Evolutionary conservation across 2,888 invertebrate species (phyloP), one percentile per base, ranked within the genome.

Genomic region (Noctua janthe): DNA sequence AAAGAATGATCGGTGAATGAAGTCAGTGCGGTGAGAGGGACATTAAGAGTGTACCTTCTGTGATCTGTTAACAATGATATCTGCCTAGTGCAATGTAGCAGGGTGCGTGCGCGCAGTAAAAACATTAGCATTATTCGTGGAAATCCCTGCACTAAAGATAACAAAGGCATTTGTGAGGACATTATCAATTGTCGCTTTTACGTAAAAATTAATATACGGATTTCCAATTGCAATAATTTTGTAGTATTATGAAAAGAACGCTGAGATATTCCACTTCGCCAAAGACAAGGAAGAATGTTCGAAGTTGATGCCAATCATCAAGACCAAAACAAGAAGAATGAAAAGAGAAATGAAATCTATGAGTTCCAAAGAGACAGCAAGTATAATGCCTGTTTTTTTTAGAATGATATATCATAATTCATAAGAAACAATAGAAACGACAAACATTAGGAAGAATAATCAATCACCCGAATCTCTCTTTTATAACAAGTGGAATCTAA

Each of bases 41-140:
- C 29, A 29, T 71, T 51, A 70, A 0, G 10, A 79, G 71, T 76
- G 70, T 15, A 39, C 43, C 64, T 83, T 74, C 67, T 83, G 56
- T n/a, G 2, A 17, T 6, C 43, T 39, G 39, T 39, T 39, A 39
- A 15, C 59, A 56, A 56, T 43, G 5, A 71, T 67, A 47, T 17
- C n/a, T 69, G 1, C 4, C 7, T 11, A n/a, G 67, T 74, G 54
- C n/a, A 77, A 49, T 49, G 71, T 47, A 39, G 67, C 35, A 13
- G 39, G 29, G 67, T 86, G 85, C 88, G 84, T 89, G 88, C 76
- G 85, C 79, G 79, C 84, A 88, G 88, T 90, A 87, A 89, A 90
- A 90, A 91, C 72, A 84, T 81, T 64, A 66, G 67, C 35, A 66
- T 70, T 74, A 72, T 86, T 91, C 84, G 74, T 76, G 90, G 92